Evolutionary conservation across 2,797 vertebrate species (phyloP), one percentile per base, ranked within the genome.

Genomic region (Rhinogobio ventralis): DNA sequence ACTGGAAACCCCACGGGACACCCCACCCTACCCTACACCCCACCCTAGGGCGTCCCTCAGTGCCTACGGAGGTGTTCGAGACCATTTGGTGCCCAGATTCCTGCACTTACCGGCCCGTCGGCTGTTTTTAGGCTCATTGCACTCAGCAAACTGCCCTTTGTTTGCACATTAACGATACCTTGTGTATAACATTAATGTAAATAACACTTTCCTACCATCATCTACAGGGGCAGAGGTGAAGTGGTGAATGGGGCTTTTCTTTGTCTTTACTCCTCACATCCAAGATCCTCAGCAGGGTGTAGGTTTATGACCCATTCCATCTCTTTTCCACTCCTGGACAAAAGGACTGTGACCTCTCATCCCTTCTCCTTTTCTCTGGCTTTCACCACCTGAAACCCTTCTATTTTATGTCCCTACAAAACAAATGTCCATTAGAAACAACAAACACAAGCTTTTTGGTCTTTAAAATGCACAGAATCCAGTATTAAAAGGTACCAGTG

Each of bases 1-100:
- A 39, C 71, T 91, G 94, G 94, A 94, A 93, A 92, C 94, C 91
- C 93, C 93, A 93, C 93, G 92, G 94, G 94, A 93, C 91, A 86
- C 86, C 66, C 81, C 87, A 81, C 78, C 87, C 85, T 78, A 77
- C 36, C 36, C 36, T 39, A 93, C 91, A 87, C 86, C 66, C 81
- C 87, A 81, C 78, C 87, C 85, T 78, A 79, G 86, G 60, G 85
- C 64, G 85, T 71, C 76, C 51, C 80, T 85, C 46, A 62, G 86
- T 89, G 85, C 88, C 84, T 86, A 81, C 80, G 25, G 42, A 69
- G 73, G 79, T 72, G 67, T 85, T 76, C 19, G 79, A 11, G 36
- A 55, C 71, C 86, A 87, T 84, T 87, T 88, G 87, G 73, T 85
- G 51, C 62, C 67, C 80, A 85, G 86, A 86, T 86, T 86, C 69